phyloP scores from a whole-genome alignment of 37 sponge, comb jelly and placozoan genomes.

The Mnemiopsis leidyi region DNA sequence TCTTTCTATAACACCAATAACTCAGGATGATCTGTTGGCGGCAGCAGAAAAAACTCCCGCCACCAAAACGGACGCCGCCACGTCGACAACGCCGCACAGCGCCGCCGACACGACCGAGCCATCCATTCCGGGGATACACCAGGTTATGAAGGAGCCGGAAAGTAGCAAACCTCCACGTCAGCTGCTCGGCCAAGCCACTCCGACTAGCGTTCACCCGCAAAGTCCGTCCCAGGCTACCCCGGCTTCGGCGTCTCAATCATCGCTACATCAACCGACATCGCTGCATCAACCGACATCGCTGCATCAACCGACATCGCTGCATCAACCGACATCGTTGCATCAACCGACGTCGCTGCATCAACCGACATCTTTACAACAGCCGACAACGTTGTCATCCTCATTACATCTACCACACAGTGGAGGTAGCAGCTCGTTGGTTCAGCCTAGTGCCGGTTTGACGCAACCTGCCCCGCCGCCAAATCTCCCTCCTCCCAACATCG shows the following conservation, averaged over 20 bases:
- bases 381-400: neutral
- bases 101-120: slow-evolving; percentile 1
- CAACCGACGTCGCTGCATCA: neutral
- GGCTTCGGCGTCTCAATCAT: neutral
- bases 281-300: neutral
- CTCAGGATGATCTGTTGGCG: neutral
- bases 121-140: neutral
- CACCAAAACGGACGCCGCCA: slow-evolving; percentile 42
- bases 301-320: neutral
- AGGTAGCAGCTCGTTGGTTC: neutral
- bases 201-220: slow-evolving; percentile 1
- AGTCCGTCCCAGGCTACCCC: neutral
- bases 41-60: slow-evolving; percentile 11
- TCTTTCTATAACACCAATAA: too few species aligned
- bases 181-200: neutral
- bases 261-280: neutral
- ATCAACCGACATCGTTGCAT: neutral
- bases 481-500: slow-evolving; percentile 65
- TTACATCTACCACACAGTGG: neutral
- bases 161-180: neutral
- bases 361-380: neutral
- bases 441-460: neutral
- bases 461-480: slow-evolving; percentile 35
- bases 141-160: neutral
- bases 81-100: slow-evolving; percentile 57